A percentile compares a stretch with the other conserved stretches of the same genome.
Conservation (phyloP, 2,888 invertebrate genomes). For the Onchidella celtica region DNA sequence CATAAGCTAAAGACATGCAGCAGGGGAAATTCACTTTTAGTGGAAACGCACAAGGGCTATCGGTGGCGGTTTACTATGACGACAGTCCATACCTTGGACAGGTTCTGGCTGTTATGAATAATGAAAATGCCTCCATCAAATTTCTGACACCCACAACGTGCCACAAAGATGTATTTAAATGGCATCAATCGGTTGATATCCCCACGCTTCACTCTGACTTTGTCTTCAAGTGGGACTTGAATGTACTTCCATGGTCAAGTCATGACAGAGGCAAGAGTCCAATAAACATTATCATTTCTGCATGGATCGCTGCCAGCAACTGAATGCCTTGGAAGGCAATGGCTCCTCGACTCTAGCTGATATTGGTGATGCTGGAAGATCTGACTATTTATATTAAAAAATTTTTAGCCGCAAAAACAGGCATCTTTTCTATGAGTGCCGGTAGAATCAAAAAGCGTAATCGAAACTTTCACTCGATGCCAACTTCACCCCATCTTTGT, state of each 20-base stretch:
- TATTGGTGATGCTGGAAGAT: no score
- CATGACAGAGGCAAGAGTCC: no score
- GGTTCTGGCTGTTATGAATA: background rate
- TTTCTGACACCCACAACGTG: background rate
- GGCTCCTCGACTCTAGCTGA: no score
- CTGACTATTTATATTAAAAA: no score
- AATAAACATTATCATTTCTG: no score
- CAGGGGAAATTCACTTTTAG: background rate
- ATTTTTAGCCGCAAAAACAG: no score
- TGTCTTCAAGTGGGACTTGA: background rate
- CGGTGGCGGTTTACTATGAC: slow-evolving; percentile 7
- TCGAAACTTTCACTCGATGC: no score
- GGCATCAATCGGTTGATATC: background rate
- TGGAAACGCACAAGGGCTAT: background rate
- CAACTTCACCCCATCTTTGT: no score
- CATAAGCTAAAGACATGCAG: background rate
- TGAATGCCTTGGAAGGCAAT: no score
- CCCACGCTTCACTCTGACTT: background rate
- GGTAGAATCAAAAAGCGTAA: no score
- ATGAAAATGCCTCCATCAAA: background rate
- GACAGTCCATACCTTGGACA: background rate
- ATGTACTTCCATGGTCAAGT: background rate
- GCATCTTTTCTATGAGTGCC: no score
- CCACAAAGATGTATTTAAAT: background rate
- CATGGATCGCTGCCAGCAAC: no score